phyloP scores from a whole-genome alignment of 2,888 invertebrate genomes.

The Prosapia bicincta region DNA sequence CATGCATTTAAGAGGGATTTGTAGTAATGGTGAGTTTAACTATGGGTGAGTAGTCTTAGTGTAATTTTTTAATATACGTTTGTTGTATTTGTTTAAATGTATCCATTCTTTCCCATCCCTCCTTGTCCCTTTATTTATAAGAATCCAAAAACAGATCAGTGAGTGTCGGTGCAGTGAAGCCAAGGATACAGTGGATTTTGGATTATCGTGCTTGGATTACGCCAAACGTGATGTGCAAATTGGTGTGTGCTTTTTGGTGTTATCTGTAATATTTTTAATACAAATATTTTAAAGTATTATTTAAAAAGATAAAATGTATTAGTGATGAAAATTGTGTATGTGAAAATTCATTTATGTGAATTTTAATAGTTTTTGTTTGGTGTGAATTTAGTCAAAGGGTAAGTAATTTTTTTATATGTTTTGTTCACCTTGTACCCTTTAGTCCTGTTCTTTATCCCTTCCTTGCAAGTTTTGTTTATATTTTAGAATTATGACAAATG shows the following conservation, averaged over 20 bases:
- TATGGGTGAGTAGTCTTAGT: not conserved
- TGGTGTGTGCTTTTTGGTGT: conserved; percentile 2
- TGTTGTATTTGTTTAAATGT: not conserved
- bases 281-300: too few species aligned
- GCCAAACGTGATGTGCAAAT: not conserved
- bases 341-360: not conserved
- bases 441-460: not conserved
- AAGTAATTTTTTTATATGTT: not conserved
- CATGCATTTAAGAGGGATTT: not conserved
- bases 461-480: not conserved
- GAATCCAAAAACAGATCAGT: not conserved
- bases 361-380: not conserved
- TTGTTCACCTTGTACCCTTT: not conserved
- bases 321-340: not conserved
- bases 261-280: too few species aligned
- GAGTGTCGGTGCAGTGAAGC: not conserved
- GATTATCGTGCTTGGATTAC: conserved; percentile 2
- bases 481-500: not conserved
- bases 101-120: not conserved
- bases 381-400: not conserved
- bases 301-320: not conserved
- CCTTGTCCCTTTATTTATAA: not conserved
- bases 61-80: not conserved
- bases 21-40: not conserved
- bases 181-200: not conserved